phyloP scores from a whole-genome alignment of 2,113 vertebrate species.

The Alexandromys fortis region DNA sequence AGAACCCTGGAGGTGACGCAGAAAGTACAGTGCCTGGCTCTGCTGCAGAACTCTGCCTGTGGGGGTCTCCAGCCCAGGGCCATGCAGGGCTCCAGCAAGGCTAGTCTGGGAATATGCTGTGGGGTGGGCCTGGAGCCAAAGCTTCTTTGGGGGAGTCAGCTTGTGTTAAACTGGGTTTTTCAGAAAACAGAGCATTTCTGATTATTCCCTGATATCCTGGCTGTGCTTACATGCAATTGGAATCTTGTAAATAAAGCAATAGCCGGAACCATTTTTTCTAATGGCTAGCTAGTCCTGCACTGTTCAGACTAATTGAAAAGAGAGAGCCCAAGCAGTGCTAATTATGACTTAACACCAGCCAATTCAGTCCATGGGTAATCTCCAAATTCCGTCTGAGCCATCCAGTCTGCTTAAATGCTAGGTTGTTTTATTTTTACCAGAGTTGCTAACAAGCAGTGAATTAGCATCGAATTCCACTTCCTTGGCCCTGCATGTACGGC shows the following conservation, averaged over 20 bases:
- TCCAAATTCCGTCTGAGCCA: constrained; percentile 60
- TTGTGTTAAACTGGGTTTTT: background rate
- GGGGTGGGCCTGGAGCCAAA: background rate
- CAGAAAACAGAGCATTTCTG: background rate
- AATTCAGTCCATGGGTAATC: constrained; percentile 51
- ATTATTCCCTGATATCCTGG: background rate
- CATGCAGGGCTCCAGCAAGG: background rate
- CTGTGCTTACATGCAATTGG: background rate
- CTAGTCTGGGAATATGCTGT: background rate
- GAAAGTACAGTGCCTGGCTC: background rate
- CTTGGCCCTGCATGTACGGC: background rate
- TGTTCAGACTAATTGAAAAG: constrained; percentile 58
- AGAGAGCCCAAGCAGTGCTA: background rate
- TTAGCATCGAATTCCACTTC: constrained; percentile 48
- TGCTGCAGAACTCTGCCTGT: background rate
- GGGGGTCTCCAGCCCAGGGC: background rate
- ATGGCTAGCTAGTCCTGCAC: constrained; percentile 17
- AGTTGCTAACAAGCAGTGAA: constrained; percentile 59
- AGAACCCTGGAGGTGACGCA: background rate
- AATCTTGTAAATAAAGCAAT: background rate
- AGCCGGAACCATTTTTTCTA: background rate
- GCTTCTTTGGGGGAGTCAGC: background rate
- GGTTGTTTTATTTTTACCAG: constrained; percentile 62
- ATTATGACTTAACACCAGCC: constrained; percentile 64
- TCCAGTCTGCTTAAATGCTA: constrained; percentile 17